Conservation (phyloP, 2,797 vertebrate genomes). For the Petrocephalus sullivani region DNA sequence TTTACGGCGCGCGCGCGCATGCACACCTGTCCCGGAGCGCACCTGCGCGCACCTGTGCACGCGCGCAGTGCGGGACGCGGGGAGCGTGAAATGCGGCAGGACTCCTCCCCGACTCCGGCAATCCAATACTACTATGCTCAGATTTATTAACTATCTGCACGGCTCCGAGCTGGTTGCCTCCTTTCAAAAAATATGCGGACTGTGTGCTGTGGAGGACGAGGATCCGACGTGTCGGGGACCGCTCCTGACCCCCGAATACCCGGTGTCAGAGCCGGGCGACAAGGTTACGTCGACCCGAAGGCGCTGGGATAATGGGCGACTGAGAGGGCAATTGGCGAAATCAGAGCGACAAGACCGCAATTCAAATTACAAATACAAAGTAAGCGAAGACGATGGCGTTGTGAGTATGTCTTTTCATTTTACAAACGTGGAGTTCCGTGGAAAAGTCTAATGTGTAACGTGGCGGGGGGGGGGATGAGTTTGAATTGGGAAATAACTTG, state of each 20-base stretch:
- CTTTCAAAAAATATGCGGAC: conserved; percentile 83
- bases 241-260: background rate
- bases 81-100: conserved; percentile 11
- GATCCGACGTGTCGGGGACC: background rate
- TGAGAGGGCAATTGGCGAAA: conserved; percentile 7
- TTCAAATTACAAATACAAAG: conserved; percentile 35
- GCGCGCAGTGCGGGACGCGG: background rate
- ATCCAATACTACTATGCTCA: conserved; percentile 32
- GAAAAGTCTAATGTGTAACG: background rate
- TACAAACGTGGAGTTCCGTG: background rate
- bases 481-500: background rate
- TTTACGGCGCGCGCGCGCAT: conserved; percentile 34
- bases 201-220: conserved; percentile 45
- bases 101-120: background rate
- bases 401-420: conserved; percentile 41
- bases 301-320: background rate
- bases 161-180: conserved; percentile 75
- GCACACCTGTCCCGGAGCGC: conserved; percentile 27
- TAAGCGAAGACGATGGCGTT: conserved; percentile 15
- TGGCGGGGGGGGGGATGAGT: background rate
- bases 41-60: conserved; percentile 35
- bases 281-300: conserved; percentile 13
- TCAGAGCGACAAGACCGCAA: conserved; percentile 36
- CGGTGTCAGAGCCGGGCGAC: background rate
- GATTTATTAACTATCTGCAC: conserved; percentile 56